Percentiles rank a stretch among this genome's conserved stretches.
phyloP scores from a whole-genome alignment of 2,888 invertebrate species.

The Cerastoderma edule region DNA sequence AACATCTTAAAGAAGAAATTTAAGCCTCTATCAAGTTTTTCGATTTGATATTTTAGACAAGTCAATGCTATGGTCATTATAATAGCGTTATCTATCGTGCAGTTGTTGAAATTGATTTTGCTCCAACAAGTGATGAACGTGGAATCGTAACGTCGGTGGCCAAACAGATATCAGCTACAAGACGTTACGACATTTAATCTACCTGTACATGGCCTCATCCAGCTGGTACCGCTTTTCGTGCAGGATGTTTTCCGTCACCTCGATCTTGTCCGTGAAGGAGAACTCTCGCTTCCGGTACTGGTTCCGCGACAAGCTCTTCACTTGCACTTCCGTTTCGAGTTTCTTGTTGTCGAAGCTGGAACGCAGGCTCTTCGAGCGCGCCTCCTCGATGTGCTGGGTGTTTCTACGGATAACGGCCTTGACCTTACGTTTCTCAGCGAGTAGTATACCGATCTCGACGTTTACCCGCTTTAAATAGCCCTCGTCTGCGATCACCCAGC shows the following conservation, averaged over 20 bases:
- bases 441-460: slow-evolving; percentile 68
- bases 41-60: too few relatives aligned
- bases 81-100: too few relatives aligned
- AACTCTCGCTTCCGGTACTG: slow-evolving; percentile 66
- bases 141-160: too few relatives aligned
- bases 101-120: too few relatives aligned
- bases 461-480: slow-evolving; percentile 73
- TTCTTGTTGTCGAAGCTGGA: slow-evolving; percentile 58
- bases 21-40: too few relatives aligned
- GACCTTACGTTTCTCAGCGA: slow-evolving; percentile 61
- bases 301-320: slow-evolving; percentile 55
- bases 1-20: too few relatives aligned
- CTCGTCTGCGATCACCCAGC: slow-evolving; percentile 78
- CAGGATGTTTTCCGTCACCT: slow-evolving; percentile 60
- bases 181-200: too few relatives aligned
- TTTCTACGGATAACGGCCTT: slow-evolving; percentile 62
- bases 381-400: slow-evolving; percentile 59
- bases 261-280: slow-evolving; percentile 61
- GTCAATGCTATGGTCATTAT: too few relatives aligned
- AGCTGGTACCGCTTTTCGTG: slow-evolving; percentile 61
- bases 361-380: slow-evolving; percentile 60
- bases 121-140: too few relatives aligned
- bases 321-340: slow-evolving; percentile 53
- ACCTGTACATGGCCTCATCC: slow-evolving; percentile 50
- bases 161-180: too few relatives aligned